These are phyloP conservation scores for Agonum fuliginosum DNA, from an alignment of 2,888 invertebrate species.

Conservation along the genomic window DNA sequence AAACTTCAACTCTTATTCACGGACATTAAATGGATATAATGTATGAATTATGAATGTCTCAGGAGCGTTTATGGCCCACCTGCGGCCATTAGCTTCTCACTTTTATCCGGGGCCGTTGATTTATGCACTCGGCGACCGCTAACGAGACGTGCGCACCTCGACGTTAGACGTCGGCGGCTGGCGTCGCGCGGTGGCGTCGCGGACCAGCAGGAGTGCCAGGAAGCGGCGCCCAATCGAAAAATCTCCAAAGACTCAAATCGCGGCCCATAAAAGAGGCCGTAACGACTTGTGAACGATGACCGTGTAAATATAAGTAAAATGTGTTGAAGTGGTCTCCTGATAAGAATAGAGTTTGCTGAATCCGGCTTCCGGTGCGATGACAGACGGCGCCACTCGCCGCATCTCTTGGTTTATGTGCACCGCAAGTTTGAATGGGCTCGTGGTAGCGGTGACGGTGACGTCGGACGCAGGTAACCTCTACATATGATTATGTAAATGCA, in stretches of 20 bases:
- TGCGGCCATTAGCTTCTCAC: slow-evolving; percentile 70
- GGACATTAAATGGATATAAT: slow-evolving; percentile 65
- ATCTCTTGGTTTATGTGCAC: slow-evolving; percentile 65
- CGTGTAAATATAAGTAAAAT: not conserved
- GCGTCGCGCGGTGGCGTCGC: slow-evolving; percentile 58
- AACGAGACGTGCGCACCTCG: slow-evolving; percentile 66
- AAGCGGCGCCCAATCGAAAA: slow-evolving; percentile 68
- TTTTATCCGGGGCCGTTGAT: slow-evolving; percentile 68
- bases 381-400: slow-evolving; percentile 66
- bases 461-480: slow-evolving; percentile 66
- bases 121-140: slow-evolving; percentile 69
- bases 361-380: slow-evolving; percentile 65
- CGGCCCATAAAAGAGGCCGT: slow-evolving; percentile 66
- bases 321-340: not conserved
- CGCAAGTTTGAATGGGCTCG: slow-evolving; percentile 62
- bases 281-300: slow-evolving; percentile 65
- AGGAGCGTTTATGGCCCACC: slow-evolving; percentile 69
- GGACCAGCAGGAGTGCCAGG: slow-evolving; percentile 65
- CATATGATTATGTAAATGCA: slow-evolving; percentile 69
- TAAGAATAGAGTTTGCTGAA: not conserved
- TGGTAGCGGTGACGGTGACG: slow-evolving; percentile 60
- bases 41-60: slow-evolving; percentile 68
- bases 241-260: slow-evolving; percentile 68
- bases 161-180: slow-evolving; percentile 46
- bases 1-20: slow-evolving; percentile 56